phyloP scores from a whole-genome alignment of 1,140 invertebrate species.

The Drosophila lacteicornis region DNA sequence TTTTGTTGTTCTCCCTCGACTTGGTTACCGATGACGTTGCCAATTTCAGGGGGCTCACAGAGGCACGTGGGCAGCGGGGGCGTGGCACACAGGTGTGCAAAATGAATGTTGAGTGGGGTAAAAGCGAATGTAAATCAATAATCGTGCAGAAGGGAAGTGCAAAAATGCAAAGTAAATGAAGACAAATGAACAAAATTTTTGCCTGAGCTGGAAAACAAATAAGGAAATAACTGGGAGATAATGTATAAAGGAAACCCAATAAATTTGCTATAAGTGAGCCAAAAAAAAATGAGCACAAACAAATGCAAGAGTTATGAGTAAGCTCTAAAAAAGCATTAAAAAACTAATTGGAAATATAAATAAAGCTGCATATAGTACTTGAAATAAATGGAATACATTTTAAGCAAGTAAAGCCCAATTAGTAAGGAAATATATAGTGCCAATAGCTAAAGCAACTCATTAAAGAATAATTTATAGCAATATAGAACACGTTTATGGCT shows the following conservation, averaged over 20 bases:
- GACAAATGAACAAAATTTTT: conserved; percentile 51
- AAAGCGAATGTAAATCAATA: conserved; percentile 64
- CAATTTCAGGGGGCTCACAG: conserved; percentile 1
- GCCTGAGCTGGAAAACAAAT: conserved; percentile 1
- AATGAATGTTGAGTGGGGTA: conserved; percentile 46
- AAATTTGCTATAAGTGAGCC: neutral
- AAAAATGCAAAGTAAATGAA: conserved; percentile 59
- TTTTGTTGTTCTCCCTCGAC: conserved; percentile 38
- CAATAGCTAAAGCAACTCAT: neutral
- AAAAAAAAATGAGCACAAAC: neutral
- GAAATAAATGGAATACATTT: conserved; percentile 1
- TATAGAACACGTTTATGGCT: conserved; percentile 17
- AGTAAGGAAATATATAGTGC: neutral
- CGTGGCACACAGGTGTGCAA: conserved; percentile 67
- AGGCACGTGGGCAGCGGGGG: conserved; percentile 12
- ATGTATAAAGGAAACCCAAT: neutral
- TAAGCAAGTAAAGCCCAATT: neutral
- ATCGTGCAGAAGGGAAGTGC: conserved; percentile 44
- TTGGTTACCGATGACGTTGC: conserved; percentile 49
- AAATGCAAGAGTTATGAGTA: too few relatives aligned
- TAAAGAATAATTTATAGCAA: neutral
- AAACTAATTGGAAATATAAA: conserved; percentile 3
- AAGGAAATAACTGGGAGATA: conserved; percentile 13
- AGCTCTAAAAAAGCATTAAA: conserved; percentile 7
- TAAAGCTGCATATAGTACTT: neutral